These are phyloP conservation scores for Xyrauchen texanus DNA, from an alignment of 2,113 vertebrate species.

Conservation along the genomic window DNA sequence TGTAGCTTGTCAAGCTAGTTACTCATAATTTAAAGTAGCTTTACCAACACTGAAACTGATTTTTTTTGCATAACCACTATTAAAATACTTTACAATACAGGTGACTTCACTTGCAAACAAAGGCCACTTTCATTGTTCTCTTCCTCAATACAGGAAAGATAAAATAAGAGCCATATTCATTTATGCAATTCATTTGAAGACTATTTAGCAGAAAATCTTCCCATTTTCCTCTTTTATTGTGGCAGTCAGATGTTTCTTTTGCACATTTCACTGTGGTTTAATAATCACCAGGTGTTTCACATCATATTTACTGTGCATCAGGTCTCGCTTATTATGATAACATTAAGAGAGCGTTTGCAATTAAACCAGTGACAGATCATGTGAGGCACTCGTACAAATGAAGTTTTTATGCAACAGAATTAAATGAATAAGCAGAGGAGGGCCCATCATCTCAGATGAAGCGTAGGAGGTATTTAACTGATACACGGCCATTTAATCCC, in stretches of 20 bases:
- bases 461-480: conserved; percentile 22
- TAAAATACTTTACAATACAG: conserved; percentile 1
- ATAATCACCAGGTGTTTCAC: background rate
- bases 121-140: background rate
- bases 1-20: too few species aligned
- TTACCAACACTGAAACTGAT: too few species aligned
- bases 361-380: background rate
- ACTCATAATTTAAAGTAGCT: too few species aligned
- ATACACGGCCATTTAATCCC: conserved; percentile 19
- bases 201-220: background rate
- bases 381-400: conserved; percentile 15
- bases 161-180: background rate
- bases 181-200: background rate
- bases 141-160: background rate
- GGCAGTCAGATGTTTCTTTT: background rate
- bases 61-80: conserved; percentile 6
- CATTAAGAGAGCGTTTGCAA: background rate
- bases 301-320: background rate
- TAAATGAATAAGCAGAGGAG: conserved; percentile 30
- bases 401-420: conserved; percentile 11
- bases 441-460: conserved; percentile 31
- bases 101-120: background rate
- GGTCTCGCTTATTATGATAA: background rate
- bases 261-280: conserved; percentile 1
- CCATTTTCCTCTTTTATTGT: background rate